These are phyloP conservation scores for Dromius quadrimaculatus DNA, from an alignment of 2,888 invertebrate genomes.

Conservation along the genomic window DNA sequence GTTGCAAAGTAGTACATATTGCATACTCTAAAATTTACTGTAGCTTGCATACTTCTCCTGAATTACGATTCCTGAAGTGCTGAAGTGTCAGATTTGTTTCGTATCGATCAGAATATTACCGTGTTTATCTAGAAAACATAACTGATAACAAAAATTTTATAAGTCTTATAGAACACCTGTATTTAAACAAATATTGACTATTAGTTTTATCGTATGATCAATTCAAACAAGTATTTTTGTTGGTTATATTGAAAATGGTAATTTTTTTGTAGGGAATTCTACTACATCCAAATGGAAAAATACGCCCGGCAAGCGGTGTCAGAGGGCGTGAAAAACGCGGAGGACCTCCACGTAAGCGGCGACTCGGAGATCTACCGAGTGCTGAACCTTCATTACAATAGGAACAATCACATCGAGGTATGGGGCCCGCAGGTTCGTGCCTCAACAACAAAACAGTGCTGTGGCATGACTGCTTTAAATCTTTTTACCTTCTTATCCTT, in stretches of 20 bases:
- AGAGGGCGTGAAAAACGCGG: slow-evolving; percentile 93
- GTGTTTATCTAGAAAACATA: background rate
- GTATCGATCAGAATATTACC: slow-evolving; percentile 19
- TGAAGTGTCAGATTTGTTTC: slow-evolving; percentile 36
- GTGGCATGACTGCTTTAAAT: slow-evolving; percentile 51
- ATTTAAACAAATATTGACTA: slow-evolving; percentile 42
- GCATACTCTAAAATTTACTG: background rate
- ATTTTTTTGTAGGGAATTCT: slow-evolving; percentile 90
- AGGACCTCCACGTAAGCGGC: slow-evolving; percentile 92
- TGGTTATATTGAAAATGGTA: background rate
- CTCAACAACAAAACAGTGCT: slow-evolving; percentile 55
- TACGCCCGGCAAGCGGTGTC: slow-evolving; percentile 98
- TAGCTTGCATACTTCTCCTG: slow-evolving; percentile 22
- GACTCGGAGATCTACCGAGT: slow-evolving; percentile 98
- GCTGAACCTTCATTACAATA: slow-evolving; percentile 98
- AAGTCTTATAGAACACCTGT: slow-evolving; percentile 42
- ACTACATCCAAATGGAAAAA: slow-evolving; percentile 99
- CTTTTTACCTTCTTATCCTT: slow-evolving; percentile 11
- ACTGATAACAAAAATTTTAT: background rate
- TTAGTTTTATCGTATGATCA: slow-evolving; percentile 22
- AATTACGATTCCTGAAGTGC: background rate
- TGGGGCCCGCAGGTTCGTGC: slow-evolving; percentile 77
- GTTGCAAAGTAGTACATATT: background rate
- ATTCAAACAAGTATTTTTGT: slow-evolving; percentile 20
- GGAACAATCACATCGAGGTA: slow-evolving; percentile 96